Evolutionary conservation across 2,113 vertebrate genomes (phyloP).

Genomic region (Plecotus auritus): DNA sequence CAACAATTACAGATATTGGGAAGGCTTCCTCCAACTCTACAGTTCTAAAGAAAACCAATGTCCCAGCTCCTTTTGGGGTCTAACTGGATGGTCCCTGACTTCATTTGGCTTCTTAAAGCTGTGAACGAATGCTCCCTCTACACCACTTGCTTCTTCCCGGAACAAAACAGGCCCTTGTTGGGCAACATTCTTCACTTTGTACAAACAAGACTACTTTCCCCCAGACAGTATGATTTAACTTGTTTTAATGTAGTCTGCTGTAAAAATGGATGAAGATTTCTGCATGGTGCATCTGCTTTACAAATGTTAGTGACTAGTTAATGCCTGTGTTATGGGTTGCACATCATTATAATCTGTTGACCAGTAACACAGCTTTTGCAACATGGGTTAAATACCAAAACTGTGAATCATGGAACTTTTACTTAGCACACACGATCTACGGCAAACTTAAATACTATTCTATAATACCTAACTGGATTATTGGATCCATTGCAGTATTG

Average conservation of each 20-base stretch:
- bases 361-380: slow-evolving; percentile 74
- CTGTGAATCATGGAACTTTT: slow-evolving; percentile 68
- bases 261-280: slow-evolving; percentile 81
- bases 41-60: not conserved
- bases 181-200: slow-evolving; percentile 65
- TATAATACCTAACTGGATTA: slow-evolving; percentile 76
- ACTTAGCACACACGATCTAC: slow-evolving; percentile 77
- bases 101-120: not conserved
- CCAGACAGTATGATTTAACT: slow-evolving; percentile 77
- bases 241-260: slow-evolving; percentile 82
- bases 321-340: slow-evolving; percentile 65
- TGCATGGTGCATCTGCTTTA: slow-evolving; percentile 79
- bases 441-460: slow-evolving; percentile 79
- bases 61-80: not conserved
- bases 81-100: not conserved
- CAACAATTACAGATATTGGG: not conserved
- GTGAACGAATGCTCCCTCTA: not conserved
- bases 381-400: slow-evolving; percentile 62
- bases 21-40: not conserved
- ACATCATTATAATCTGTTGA: slow-evolving; percentile 76
- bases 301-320: slow-evolving; percentile 78
- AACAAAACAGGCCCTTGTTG: slow-evolving; percentile 3
- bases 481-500: slow-evolving; percentile 75
- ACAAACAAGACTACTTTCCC: slow-evolving; percentile 77
- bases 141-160: not conserved